phyloP scores from a whole-genome alignment of 1,140 invertebrate species.

The Sipha flava region DNA sequence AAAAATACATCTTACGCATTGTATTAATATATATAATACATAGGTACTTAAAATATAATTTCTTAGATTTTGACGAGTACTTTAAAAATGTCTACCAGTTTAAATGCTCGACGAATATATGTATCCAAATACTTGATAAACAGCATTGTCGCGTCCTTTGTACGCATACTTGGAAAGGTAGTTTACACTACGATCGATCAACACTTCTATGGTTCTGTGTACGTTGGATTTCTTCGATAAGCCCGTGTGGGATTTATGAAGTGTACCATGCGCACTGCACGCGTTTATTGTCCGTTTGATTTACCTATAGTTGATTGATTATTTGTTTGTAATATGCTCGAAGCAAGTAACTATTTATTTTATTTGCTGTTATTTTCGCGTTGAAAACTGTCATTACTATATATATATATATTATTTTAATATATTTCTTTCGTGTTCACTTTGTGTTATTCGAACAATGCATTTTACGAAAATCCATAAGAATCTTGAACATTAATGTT shows the following conservation, averaged over 20 bases:
- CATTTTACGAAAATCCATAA: background rate
- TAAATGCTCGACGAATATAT: background rate
- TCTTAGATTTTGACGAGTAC: no score
- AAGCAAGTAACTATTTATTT: background rate
- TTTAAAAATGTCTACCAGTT: background rate
- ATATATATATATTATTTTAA: background rate
- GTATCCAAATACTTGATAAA: constrained; percentile 27
- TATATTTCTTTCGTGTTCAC: background rate
- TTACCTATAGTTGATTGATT: background rate
- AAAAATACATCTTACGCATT: no score
- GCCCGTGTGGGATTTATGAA: no score
- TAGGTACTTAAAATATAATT: no score
- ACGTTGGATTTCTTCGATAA: background rate
- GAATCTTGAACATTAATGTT: background rate
- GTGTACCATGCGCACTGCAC: background rate
- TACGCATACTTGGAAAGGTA: background rate
- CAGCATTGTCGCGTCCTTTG: background rate
- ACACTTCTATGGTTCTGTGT: background rate
- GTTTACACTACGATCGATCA: background rate
- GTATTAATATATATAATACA: no score
- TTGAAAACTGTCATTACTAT: background rate
- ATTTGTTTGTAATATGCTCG: background rate
- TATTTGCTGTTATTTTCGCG: background rate
- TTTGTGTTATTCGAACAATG: background rate
- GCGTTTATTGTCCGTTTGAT: background rate